Evolutionary conservation across 2,113 vertebrate species (phyloP).

Genomic region (Podarcis muralis): DNA sequence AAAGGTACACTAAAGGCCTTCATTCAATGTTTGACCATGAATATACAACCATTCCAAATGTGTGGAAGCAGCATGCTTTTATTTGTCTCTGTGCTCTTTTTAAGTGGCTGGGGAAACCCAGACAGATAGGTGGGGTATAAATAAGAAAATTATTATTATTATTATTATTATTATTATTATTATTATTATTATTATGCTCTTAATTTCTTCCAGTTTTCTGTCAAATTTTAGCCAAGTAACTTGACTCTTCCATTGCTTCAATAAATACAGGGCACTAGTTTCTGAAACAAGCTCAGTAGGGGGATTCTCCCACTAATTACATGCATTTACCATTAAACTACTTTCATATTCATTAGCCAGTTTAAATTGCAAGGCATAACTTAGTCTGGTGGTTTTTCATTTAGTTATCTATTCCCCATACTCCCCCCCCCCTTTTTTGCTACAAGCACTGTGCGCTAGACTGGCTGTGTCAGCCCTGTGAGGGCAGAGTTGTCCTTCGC

Average conservation of each 20-base stretch:
- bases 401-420: constrained; percentile 8
- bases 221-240: constrained; percentile 10
- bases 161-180: too few species aligned
- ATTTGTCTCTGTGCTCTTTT: background rate
- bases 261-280: background rate
- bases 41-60: background rate
- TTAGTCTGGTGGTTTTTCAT: constrained; percentile 24
- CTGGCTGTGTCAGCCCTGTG: background rate
- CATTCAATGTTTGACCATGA: background rate
- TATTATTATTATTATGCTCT: background rate
- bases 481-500: background rate
- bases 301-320: constrained; percentile 5
- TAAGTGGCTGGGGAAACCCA: too few species aligned
- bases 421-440: too few species aligned
- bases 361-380: constrained; percentile 16
- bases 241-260: constrained; percentile 38
- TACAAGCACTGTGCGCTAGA: background rate
- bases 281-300: constrained; percentile 3
- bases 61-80: background rate
- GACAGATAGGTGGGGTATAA: too few species aligned
- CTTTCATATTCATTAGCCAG: constrained; percentile 26
- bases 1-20: background rate
- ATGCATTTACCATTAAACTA: constrained; percentile 21
- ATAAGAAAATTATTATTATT: too few species aligned
- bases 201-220: background rate